phyloP scores from a whole-genome alignment of 2,113 vertebrate species.

The Uropsilus gracilis region DNA sequence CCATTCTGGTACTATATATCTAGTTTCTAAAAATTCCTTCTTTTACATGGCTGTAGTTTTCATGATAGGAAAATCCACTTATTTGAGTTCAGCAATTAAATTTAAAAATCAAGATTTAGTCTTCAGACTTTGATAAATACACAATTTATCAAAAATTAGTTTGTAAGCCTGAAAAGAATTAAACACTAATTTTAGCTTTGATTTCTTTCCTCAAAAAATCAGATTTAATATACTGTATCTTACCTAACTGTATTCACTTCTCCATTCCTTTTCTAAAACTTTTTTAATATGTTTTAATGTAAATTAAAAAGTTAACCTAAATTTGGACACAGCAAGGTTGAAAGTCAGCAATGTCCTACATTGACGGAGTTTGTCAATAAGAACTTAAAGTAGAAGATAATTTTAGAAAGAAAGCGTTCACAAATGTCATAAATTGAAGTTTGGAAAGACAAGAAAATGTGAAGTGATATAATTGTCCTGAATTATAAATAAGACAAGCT shows the following conservation, averaged over 20 bases:
- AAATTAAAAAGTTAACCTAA: background rate
- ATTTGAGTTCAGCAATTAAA: slow-evolving; percentile 13
- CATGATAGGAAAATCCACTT: background rate
- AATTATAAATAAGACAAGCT: background rate
- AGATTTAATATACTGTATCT: background rate
- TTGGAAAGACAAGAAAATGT: background rate
- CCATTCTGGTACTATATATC: background rate
- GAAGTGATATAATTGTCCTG: background rate
- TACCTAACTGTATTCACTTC: background rate
- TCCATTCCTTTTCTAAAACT: background rate
- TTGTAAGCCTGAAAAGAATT: background rate
- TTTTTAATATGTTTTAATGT: background rate
- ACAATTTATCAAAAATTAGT: background rate
- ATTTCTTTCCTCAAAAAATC: background rate
- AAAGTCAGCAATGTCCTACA: background rate
- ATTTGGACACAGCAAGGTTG: background rate
- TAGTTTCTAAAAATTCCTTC: background rate
- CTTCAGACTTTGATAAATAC: background rate
- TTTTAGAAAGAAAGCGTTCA: no score
- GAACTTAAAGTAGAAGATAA: background rate
- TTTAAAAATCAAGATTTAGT: background rate
- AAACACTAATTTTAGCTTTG: background rate
- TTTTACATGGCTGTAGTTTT: background rate
- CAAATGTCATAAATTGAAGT: background rate
- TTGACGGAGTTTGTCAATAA: background rate